These are phyloP conservation scores for Bombus pascuorum DNA, from an alignment of 1,140 invertebrate species.

Conservation along the genomic window DNA sequence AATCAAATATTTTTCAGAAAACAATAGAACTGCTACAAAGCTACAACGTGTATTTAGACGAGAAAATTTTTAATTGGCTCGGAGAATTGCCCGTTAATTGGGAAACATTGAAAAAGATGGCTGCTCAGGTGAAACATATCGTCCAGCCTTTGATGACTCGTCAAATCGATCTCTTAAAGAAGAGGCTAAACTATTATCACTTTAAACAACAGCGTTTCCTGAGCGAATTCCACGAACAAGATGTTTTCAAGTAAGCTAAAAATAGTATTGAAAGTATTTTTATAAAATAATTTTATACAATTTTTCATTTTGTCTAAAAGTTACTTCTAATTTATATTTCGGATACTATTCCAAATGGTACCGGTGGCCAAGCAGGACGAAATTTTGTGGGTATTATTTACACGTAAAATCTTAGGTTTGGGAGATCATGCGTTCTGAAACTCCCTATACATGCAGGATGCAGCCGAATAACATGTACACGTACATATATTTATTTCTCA, in stretches of 20 bases:
- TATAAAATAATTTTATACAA: not conserved
- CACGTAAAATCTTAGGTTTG: too few relatives aligned
- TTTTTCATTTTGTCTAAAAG: too few relatives aligned
- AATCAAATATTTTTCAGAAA: constrained; percentile 81
- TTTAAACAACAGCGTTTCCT: constrained; percentile 90
- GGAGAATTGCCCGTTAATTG: constrained; percentile 94
- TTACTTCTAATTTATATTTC: too few relatives aligned
- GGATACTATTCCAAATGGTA: too few relatives aligned
- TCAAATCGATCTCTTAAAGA: constrained; percentile 87
- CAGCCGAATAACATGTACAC: too few relatives aligned
- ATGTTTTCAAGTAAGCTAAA: constrained; percentile 86
- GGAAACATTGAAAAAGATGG: constrained; percentile 92
- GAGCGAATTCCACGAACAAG: constrained; percentile 87
- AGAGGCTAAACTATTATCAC: constrained; percentile 90
- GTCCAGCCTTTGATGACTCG: constrained; percentile 90
- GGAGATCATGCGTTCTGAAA: too few relatives aligned
- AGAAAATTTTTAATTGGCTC: constrained; percentile 84
- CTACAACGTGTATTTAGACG: constrained; percentile 89
- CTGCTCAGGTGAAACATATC: constrained; percentile 92
- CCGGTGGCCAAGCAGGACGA: too few relatives aligned
- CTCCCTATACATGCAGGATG: too few relatives aligned
- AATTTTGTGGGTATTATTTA: too few relatives aligned
- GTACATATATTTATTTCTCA: too few relatives aligned
- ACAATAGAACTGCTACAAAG: constrained; percentile 88
- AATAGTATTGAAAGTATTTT: not conserved